Evolutionary conservation across 2,113 vertebrate species (phyloP), one percentile per base, ranked within the genome.

Genomic region (Murina feae): DNA sequence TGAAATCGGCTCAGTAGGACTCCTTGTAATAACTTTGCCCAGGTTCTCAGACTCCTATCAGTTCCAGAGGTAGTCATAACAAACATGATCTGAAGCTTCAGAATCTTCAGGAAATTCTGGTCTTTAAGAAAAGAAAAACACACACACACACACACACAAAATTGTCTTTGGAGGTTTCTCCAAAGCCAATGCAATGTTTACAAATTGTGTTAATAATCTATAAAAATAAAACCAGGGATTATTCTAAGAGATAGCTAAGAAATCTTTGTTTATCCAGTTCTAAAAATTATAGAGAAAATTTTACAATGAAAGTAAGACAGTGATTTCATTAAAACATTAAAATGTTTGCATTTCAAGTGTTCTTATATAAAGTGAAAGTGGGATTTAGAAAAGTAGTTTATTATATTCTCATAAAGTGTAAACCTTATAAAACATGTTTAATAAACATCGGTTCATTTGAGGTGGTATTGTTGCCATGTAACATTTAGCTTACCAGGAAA

Each of bases 31-130:
- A 97, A 98, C 89, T 96, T 95, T 96, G 95, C 95, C 96, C 91
- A 35, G 86, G 90, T 97, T 97, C 96, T 96, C 97, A 95, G 94
- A 93, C 95, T 88, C 97, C 91, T 98, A 98, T 97, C 96, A 97
- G 86, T 47, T 51, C 39, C 21, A 1, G 87, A 93, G 78, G 58
- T 89, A 97, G 97, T 93, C 97, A 97, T 97, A 97, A 97, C 91
- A 97, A 97, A 97, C 92, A 96, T 13, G 47, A 81, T 91, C 71
- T 78, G 63, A 42, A 69, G 75, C 72, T 94, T 87, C 72, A 84
- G 93, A 84, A 93, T 79, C 93, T 82, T 88, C 63, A 97, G 94
- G 87, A 96, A 96, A 95, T 85, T 94, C 90, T 95, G 78, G 47
- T 44, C 86, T 95, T 78, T 66, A 13, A 63, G 75, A 35, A 69